These are phyloP conservation scores for Melierax canorus DNA, from an alignment of 2,113 vertebrate species.

Conservation along the genomic window DNA sequence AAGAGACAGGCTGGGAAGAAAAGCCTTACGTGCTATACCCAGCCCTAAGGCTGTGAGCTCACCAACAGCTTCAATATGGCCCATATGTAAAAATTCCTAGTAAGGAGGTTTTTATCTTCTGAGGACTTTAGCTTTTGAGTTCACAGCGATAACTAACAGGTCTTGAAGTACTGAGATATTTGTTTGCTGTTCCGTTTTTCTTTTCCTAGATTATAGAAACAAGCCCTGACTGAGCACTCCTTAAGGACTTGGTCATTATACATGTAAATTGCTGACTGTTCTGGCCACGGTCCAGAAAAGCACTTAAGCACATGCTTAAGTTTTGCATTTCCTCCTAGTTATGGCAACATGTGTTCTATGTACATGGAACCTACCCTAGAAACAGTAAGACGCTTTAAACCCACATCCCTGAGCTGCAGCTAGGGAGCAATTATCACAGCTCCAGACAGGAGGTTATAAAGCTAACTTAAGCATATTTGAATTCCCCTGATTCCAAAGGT, in stretches of 20 bases:
- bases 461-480: not conserved
- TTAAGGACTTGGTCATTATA: not conserved
- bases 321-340: not conserved
- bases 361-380: not conserved
- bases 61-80: not conserved
- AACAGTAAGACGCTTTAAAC: not conserved
- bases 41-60: not conserved
- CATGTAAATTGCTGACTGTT: not conserved
- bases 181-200: not conserved
- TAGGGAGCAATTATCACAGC: not conserved
- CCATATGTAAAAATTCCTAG: not conserved
- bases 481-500: not conserved
- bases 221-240: not conserved
- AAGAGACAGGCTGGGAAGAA: not conserved
- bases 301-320: not conserved
- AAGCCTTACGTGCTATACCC: fast-evolving
- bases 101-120: not conserved
- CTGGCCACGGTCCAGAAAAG: not conserved
- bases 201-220: not conserved
- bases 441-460: not conserved
- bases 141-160: not conserved
- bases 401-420: not conserved
- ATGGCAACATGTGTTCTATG: not conserved
- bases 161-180: not conserved
- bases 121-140: not conserved